Base-by-base conservation (phyloP, 1,140 invertebrate genomes). In the Drosophila ironensis region DNA sequence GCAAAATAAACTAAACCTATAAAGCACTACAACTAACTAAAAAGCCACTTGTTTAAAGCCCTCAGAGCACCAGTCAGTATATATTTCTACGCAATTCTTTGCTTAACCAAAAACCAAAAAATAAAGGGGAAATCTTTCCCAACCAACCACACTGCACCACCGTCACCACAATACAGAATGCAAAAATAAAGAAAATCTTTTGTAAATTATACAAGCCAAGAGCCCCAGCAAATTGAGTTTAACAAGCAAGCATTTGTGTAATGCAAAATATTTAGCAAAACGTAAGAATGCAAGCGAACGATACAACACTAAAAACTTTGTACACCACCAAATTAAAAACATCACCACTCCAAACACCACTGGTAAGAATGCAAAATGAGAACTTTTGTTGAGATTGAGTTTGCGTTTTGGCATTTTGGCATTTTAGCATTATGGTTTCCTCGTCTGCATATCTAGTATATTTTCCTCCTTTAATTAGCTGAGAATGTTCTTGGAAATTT, bases 301-400 rank as follows among this genome's bases (percentile, higher is more conserved):
- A 33, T 22, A 48, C 35, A 28, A 47, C 16, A 35, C 48, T 35
- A 42, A 22, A 48, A 59, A 19, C 40, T n/a, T n/a, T n/a, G n/a
- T 59, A 41, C 33, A 67, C 47, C 24, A 48, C 47, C 48, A 37
- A 53, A 9, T n/a, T n/a, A 37, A 53, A 47, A 59, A 46, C 64
- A 68, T 35, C 72, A 72, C 41, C 42, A 80, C 69, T 37, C 54
- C n/a, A n/a, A n/a, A n/a, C n/a, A 61, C 63, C 78, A 84, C 77
- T 66, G 78, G 78, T 84, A 84, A 84, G 78, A 84, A 84, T 86
- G 78, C 80, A 84, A 86, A 72, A 84, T 82, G 51, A n/a, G n/a
- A 53, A 71, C 72, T 82, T 78, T 25, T 27, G 57, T 72, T 59
- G 53, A 53, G 46, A 51, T 52, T 40, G 46, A 52, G 40, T 40